A percentile compares a stretch with the other conserved stretches of the same genome.
Evolutionary conservation across 2,113 vertebrate species (phyloP).

Genomic region (Siniperca knerii): DNA sequence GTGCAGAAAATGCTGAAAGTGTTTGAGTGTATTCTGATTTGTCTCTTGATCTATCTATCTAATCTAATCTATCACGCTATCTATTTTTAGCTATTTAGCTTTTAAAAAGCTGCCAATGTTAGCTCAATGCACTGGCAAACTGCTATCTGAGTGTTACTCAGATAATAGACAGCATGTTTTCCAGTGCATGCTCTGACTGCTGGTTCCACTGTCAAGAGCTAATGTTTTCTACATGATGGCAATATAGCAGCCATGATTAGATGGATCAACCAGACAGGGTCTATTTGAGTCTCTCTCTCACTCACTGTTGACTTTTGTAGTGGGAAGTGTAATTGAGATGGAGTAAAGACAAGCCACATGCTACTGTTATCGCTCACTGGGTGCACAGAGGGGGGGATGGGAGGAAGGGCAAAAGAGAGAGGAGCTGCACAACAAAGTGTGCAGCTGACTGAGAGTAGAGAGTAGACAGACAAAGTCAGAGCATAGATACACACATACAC

Average conservation of each 20-base stretch:
- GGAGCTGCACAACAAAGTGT: slow-evolving; percentile 1
- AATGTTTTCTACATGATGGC: slow-evolving; percentile 34
- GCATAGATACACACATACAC: background rate
- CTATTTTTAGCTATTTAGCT: background rate
- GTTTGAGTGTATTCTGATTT: background rate
- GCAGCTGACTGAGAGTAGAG: slow-evolving; percentile 17
- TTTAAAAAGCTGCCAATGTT: background rate
- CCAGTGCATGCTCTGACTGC: slow-evolving; percentile 11
- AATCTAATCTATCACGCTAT: too few species aligned
- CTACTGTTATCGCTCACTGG: slow-evolving; percentile 28
- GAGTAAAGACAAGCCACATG: slow-evolving; percentile 38
- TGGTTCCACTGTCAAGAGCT: slow-evolving; percentile 27
- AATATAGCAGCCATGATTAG: slow-evolving; percentile 38
- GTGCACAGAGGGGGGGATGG: slow-evolving; percentile 21
- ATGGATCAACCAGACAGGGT: slow-evolving; percentile 28
- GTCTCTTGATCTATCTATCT: background rate
- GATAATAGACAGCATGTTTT: slow-evolving; percentile 1
- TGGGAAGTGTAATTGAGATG: slow-evolving; percentile 48
- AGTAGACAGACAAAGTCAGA: slow-evolving; percentile 14
- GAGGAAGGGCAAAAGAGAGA: background rate
- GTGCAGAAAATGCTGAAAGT: background rate
- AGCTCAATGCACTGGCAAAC: background rate
- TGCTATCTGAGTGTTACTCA: background rate
- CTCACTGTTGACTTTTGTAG: slow-evolving; percentile 28
- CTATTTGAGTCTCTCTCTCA: background rate